A percentile compares a stretch with the other conserved stretches of the same genome.
These are phyloP conservation scores for Plotosus lineatus DNA, from an alignment of 2,113 vertebrate species.

Conservation along the genomic window DNA sequence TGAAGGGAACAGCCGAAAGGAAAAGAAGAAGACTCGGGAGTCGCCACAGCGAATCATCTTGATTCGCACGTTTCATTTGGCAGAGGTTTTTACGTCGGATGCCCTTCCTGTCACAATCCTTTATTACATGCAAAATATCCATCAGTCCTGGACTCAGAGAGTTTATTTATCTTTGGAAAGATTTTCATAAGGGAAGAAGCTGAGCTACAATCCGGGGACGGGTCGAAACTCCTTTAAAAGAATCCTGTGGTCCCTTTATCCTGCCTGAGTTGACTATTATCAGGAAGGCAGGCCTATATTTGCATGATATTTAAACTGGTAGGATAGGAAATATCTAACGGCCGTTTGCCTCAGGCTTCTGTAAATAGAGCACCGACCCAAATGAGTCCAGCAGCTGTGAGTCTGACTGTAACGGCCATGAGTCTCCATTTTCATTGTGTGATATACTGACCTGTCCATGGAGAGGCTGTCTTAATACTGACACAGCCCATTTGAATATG, in stretches of 20 bases:
- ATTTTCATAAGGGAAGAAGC: not conserved
- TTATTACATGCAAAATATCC: not conserved
- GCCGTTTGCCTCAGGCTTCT: conserved; percentile 59
- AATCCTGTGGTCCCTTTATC: conserved; percentile 52
- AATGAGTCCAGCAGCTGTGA: conserved; percentile 66
- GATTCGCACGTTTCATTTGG: too few relatives aligned
- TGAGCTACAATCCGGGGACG: not conserved
- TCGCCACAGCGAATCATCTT: too few relatives aligned
- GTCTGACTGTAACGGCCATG: conserved; percentile 24
- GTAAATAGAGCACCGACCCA: conserved; percentile 57
- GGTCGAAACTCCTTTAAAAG: conserved; percentile 48
- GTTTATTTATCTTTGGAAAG: not conserved
- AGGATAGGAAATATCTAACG: conserved; percentile 45
- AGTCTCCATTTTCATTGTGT: conserved; percentile 59
- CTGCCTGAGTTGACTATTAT: conserved; percentile 38
- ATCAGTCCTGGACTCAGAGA: not conserved
- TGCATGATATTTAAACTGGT: conserved; percentile 64
- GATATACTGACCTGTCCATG: conserved; percentile 64
- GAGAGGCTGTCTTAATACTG: conserved; percentile 59
- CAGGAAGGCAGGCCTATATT: conserved; percentile 62
- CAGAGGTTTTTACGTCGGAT: too few relatives aligned
- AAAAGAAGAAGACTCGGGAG: too few relatives aligned
- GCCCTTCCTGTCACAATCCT: too few relatives aligned
- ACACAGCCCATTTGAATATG: conserved; percentile 8
- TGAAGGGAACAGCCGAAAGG: too few relatives aligned